Evolutionary conservation across 2,797 vertebrate genomes (phyloP).

Genomic region (Parauchenoglanis punctatus): DNA sequence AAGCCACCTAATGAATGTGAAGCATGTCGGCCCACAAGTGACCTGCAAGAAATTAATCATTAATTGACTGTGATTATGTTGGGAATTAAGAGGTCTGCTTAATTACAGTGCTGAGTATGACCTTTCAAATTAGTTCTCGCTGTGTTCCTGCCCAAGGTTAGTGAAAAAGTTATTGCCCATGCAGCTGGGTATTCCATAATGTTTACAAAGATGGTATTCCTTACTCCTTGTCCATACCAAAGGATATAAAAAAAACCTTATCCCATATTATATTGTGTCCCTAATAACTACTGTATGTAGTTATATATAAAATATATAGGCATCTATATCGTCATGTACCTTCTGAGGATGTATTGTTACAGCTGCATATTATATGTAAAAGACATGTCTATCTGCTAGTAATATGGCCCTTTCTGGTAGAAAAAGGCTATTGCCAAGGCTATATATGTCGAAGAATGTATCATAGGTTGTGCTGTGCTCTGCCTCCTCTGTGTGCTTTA

Average conservation of each 20-base stretch:
- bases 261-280: neutral
- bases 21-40: slow-evolving; percentile 10
- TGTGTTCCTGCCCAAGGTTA: slow-evolving; percentile 17
- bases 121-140: slow-evolving; percentile 20
- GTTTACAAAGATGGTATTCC: neutral
- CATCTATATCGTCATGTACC: neutral
- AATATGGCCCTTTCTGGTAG: no score
- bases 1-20: slow-evolving; percentile 9
- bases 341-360: neutral
- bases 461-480: neutral
- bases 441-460: no score
- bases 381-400: no score
- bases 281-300: neutral
- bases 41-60: slow-evolving; percentile 1
- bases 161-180: neutral
- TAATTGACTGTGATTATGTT: slow-evolving; percentile 15
- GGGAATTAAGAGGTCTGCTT: slow-evolving; percentile 13
- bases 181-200: neutral
- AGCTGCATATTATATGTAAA: neutral
- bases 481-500: neutral
- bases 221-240: neutral
- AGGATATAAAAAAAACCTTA: neutral
- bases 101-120: neutral
- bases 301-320: neutral
- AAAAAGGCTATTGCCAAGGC: neutral